phyloP scores from a whole-genome alignment of 2,113 vertebrate genomes.

The Heptranchias perlo region DNA sequence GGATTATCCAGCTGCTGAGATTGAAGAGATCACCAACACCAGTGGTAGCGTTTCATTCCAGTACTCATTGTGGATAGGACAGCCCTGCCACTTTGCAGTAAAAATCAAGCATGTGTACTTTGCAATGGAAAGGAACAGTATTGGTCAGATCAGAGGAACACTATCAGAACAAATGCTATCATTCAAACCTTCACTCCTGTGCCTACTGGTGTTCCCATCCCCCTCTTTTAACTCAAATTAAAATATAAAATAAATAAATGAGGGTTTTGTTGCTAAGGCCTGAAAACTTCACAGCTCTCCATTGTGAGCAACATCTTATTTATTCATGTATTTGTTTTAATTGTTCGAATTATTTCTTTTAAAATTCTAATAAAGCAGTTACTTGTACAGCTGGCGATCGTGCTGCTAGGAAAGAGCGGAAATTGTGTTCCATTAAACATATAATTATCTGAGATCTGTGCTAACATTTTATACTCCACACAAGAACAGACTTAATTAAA shows the following conservation, averaged over 20 bases:
- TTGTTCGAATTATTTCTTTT: constrained; percentile 27
- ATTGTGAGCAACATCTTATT: constrained; percentile 3
- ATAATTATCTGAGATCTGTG: constrained; percentile 24
- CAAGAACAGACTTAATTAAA: constrained; percentile 28
- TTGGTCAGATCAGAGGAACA: neutral
- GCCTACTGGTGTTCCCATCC: neutral
- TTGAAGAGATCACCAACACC: neutral
- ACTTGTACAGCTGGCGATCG: constrained; percentile 6
- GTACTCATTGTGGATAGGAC: neutral
- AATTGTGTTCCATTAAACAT: constrained; percentile 28
- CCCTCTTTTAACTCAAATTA: constrained; percentile 4
- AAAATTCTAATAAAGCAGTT: constrained; percentile 15
- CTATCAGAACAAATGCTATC: neutral
- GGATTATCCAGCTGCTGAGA: neutral
- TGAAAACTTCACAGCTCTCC: neutral
- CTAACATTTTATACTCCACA: constrained; percentile 17
- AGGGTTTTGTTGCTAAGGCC: neutral
- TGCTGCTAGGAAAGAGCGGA: neutral
- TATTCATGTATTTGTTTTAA: constrained; percentile 27
- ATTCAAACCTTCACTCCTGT: neutral
- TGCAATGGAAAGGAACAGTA: neutral
- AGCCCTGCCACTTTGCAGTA: neutral
- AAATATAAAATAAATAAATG: neutral
- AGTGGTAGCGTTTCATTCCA: neutral
- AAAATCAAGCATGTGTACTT: neutral